Percentiles rank a stretch among this genome's conserved stretches.
Conservation (phyloP, 2,888 invertebrate genomes). For the Xanthia togata region DNA sequence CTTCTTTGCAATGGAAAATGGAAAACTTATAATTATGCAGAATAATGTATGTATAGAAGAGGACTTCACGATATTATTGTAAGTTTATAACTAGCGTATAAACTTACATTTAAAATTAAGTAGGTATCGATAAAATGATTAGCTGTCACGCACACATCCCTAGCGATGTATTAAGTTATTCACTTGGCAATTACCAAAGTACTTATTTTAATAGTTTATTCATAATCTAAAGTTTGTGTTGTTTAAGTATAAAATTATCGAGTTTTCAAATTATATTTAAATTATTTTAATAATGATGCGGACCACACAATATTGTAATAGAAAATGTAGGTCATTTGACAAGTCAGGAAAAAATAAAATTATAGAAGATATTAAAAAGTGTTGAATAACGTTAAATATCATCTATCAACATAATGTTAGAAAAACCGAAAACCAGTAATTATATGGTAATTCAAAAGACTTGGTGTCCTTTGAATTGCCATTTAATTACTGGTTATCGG, state of each 20-base stretch:
- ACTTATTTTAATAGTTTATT: neutral
- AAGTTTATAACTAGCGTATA: neutral
- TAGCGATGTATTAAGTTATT: slow-evolving; percentile 3
- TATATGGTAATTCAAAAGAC: neutral
- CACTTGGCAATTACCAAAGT: neutral
- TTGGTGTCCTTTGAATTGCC: too few relatives aligned
- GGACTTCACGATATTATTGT: neutral
- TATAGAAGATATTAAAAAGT: too few relatives aligned
- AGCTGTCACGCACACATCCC: slow-evolving; percentile 11
- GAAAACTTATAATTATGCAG: neutral
- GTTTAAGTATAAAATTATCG: too few relatives aligned
- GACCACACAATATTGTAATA: neutral
- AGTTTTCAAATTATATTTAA: neutral
- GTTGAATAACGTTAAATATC: neutral
- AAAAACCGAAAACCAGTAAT: neutral
- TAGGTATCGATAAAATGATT: neutral
- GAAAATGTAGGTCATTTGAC: neutral
- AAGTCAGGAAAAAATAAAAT: too few relatives aligned
- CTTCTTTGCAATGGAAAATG: neutral
- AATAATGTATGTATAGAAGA: rapidly evolving
- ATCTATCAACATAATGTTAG: neutral
- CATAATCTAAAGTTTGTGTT: neutral
- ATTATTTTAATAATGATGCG: neutral
- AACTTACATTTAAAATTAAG: neutral
- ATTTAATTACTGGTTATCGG: neutral